Evolutionary conservation across 1,140 invertebrate species (phyloP).

Genomic region (Leptinotarsa texana): DNA sequence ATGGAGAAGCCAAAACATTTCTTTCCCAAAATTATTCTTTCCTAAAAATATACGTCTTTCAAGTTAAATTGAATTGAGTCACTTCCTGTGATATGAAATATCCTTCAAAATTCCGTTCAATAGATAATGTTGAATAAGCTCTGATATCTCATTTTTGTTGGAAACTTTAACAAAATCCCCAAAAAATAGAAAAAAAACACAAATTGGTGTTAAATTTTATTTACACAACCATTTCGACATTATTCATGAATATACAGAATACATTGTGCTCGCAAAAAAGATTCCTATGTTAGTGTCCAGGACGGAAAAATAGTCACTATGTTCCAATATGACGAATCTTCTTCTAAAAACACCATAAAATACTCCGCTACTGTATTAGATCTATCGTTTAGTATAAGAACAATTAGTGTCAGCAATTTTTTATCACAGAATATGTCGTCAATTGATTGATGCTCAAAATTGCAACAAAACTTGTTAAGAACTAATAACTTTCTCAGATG

Average conservation of each 20-base stretch:
- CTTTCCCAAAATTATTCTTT: too few species aligned
- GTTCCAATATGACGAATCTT: conserved; percentile 10
- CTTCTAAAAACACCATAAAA: conserved; percentile 23
- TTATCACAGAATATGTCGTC: conserved; percentile 38
- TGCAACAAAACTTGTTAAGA: conserved; percentile 13
- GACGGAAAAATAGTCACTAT: conserved; percentile 33
- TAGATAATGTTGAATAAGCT: too few species aligned
- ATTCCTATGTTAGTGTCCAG: conserved; percentile 27
- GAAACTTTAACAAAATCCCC: too few species aligned
- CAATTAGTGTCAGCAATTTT: conserved; percentile 19
- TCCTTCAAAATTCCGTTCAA: too few species aligned
- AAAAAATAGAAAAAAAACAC: not conserved
- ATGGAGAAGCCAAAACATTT: too few species aligned
- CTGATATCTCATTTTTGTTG: too few species aligned
- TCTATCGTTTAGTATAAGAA: conserved; percentile 25
- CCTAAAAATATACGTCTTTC: too few species aligned
- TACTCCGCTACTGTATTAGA: conserved; percentile 23
- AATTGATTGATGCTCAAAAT: conserved; percentile 28
- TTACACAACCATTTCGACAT: conserved; percentile 36
- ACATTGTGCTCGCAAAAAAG: conserved; percentile 37
- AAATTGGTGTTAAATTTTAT: conserved; percentile 24
- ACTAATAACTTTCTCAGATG: conserved; percentile 31
- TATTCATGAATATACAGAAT: conserved; percentile 35
- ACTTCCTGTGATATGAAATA: too few species aligned
- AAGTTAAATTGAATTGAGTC: too few species aligned